Conservation (phyloP, 1,140 invertebrate species). For the Bradynema listronoti region DNA sequence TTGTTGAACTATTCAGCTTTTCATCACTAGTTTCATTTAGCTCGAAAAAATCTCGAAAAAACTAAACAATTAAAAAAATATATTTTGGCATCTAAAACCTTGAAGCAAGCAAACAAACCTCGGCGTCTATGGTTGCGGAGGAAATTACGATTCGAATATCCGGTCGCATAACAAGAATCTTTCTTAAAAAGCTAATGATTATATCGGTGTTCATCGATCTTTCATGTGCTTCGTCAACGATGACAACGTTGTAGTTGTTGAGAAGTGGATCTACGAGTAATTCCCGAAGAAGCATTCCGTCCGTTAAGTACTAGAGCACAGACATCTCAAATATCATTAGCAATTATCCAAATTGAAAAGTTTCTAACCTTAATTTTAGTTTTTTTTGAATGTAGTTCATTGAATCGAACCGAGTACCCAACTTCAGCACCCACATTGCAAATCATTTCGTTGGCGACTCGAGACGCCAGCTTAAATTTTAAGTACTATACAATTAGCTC, state of each 20-base stretch:
- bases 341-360: not conserved
- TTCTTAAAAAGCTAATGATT: conserved; percentile 82
- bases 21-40: conserved; percentile 62
- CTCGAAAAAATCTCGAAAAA: conserved; percentile 80
- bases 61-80: conserved; percentile 27
- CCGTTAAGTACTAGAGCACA: conserved; percentile 72
- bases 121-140: conserved; percentile 96
- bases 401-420: conserved; percentile 86
- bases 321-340: conserved; percentile 45
- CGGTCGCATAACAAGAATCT: conserved; percentile 96
- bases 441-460: conserved; percentile 82
- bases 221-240: conserved; percentile 87
- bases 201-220: conserved; percentile 89
- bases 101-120: conserved; percentile 72
- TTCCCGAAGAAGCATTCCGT: conserved; percentile 45
- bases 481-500: conserved; percentile 16
- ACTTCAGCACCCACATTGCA: conserved; percentile 73
- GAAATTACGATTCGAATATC: conserved; percentile 73
- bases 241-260: conserved; percentile 61
- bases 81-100: conserved; percentile 69
- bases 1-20: conserved; percentile 68
- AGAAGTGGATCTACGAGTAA: conserved; percentile 37
- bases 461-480: conserved; percentile 67
- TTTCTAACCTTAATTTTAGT: conserved; percentile 77
- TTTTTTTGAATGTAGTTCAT: conserved; percentile 66